Evolutionary conservation across 2,888 invertebrate genomes (phyloP).

Genomic region (Lomographa bimaculata): DNA sequence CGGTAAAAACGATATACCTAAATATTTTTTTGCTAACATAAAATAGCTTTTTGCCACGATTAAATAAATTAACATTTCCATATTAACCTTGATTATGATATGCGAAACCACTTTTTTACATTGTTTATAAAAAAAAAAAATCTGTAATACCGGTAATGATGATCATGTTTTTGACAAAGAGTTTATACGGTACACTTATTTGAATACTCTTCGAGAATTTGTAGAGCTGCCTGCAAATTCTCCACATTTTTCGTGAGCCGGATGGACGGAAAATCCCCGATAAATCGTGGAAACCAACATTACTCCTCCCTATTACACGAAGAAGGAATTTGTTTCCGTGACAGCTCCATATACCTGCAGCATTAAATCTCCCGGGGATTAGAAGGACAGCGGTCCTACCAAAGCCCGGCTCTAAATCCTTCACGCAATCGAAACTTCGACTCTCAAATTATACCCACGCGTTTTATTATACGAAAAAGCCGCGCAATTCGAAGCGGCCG

Average conservation of each 20-base stretch:
- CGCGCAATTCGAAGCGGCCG: conserved; percentile 39
- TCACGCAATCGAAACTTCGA: conserved; percentile 14
- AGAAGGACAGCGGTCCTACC: conserved; percentile 37
- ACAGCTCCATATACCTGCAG: conserved; percentile 51
- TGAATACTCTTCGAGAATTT: neutral
- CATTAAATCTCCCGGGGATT: conserved; percentile 42
- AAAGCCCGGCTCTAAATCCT: conserved; percentile 32
- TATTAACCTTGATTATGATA: too few relatives aligned
- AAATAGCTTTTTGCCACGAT: too few relatives aligned
- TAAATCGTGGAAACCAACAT: conserved; percentile 20
- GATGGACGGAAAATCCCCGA: conserved; percentile 24
- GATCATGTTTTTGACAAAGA: too few relatives aligned
- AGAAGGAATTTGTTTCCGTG: conserved; percentile 36
- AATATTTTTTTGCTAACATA: too few relatives aligned
- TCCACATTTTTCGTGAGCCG: conserved; percentile 1
- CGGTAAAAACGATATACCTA: too few relatives aligned
- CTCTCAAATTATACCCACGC: conserved; percentile 2
- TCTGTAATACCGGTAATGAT: too few relatives aligned
- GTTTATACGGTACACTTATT: too few relatives aligned
- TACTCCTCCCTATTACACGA: conserved; percentile 4
- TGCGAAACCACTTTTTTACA: neutral
- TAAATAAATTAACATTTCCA: too few relatives aligned
- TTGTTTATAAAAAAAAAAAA: too few relatives aligned
- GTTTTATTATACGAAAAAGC: conserved; percentile 32
- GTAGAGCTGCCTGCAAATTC: neutral